These are phyloP conservation scores for Sula dactylatra DNA, from an alignment of 2,113 vertebrate genomes.

Conservation along the genomic window DNA sequence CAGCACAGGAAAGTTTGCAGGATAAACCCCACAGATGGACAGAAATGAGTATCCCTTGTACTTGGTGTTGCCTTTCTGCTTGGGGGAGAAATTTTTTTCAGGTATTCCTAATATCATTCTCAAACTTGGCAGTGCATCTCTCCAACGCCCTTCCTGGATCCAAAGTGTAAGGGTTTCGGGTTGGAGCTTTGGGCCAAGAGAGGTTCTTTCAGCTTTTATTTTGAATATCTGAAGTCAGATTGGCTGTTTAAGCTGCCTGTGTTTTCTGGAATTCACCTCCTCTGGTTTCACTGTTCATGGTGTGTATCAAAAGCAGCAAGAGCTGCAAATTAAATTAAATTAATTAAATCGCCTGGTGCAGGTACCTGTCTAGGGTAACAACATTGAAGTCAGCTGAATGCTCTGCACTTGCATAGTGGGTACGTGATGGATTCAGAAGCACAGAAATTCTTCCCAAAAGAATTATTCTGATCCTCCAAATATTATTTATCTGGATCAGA, in stretches of 20 bases:
- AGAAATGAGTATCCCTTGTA: neutral
- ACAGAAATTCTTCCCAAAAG: neutral
- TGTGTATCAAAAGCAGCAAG: neutral
- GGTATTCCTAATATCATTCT: neutral
- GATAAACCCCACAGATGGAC: neutral
- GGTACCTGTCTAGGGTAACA: neutral
- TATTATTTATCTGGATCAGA: neutral
- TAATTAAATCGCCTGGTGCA: neutral
- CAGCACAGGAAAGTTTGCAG: neutral
- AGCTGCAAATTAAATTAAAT: neutral
- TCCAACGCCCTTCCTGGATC: neutral
- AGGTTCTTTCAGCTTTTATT: neutral
- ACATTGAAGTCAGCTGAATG: neutral
- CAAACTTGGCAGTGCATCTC: neutral
- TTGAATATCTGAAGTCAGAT: neutral
- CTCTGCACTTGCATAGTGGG: neutral
- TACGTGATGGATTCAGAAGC: neutral
- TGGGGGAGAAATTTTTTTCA: neutral
- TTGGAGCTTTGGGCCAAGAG: neutral
- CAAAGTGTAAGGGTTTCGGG: no score
- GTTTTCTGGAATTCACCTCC: neutral
- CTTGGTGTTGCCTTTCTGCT: neutral
- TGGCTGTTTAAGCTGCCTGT: neutral
- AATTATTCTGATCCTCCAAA: neutral
- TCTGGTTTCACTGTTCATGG: neutral